These are phyloP conservation scores for Gobiocypris rarus DNA, from an alignment of 2,113 vertebrate genomes.

Conservation along the genomic window DNA sequence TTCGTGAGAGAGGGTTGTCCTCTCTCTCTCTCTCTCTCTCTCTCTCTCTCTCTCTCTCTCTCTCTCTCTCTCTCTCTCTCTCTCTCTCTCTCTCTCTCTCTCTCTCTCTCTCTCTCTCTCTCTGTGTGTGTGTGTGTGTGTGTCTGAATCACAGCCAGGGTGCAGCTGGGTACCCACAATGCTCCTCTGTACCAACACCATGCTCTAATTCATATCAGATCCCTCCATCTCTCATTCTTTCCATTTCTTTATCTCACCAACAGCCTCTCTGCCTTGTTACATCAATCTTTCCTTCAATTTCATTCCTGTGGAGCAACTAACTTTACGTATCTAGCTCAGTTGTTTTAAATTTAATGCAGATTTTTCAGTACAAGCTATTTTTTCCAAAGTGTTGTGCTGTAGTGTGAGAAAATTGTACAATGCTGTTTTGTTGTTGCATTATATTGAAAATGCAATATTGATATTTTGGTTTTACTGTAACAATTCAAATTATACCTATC, in stretches of 20 bases:
- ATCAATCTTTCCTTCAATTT: background rate
- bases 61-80: too few species aligned
- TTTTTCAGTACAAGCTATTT: background rate
- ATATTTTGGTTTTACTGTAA: background rate
- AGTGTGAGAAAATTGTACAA: background rate
- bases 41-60: too few species aligned
- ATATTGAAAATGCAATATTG: background rate
- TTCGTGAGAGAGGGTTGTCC: conserved; percentile 18
- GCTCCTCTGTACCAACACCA: conserved; percentile 67
- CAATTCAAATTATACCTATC: too few species aligned
- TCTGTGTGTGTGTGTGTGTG: too few species aligned
- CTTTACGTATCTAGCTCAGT: background rate
- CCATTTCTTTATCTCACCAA: background rate
- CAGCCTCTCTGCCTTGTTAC: conserved; percentile 6
- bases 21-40: too few species aligned
- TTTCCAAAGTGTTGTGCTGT: background rate
- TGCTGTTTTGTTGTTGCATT: background rate
- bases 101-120: too few species aligned
- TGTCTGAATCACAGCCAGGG: conserved; percentile 62
- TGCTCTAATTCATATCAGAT: conserved; percentile 62
- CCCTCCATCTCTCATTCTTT: conserved; percentile 33
- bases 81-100: too few species aligned
- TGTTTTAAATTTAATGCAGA: background rate
- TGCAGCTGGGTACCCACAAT: conserved; percentile 73
- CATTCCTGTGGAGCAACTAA: background rate